Base-by-base conservation (phyloP, 2,888 invertebrate genomes). In the Eupeodes latifasciatus region DNA sequence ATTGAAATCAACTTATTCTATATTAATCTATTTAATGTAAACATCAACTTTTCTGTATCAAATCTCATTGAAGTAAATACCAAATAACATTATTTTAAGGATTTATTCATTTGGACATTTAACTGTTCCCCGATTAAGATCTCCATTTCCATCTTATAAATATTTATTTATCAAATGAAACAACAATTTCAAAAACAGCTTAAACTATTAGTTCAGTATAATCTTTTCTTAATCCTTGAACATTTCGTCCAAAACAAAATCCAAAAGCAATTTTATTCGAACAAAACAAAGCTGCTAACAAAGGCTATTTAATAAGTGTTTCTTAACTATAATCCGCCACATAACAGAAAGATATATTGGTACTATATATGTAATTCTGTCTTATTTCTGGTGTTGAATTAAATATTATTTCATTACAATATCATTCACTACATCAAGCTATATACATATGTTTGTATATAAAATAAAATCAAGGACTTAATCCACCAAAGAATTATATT, bases 391-490 rank as follows among this genome's bases (percentile, higher is more conserved):
- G 51, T 75, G 51, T 61, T 72, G 77, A 84, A 77, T 84, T 84
- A 87, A 87, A 87, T 87, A 87, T 84, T 81, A 80, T 71, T 64
- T 77, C 66, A 67, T 61, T n/a, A 14, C 51, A 4, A 51, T 27
- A 12, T 14, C 1, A 14, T 0, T 61, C 27, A 27, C 34, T 34
- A n/a, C 3, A 36, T 40, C 27, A 27, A 59, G 2, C 5, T 61
- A 16, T 10, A 40, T n/a, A 4, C n/a, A 40, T 5, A n/a, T 40
- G n/a, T 5, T 6, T 40, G 47, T 27, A 27, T 27, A 16, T 6
- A 14, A 66, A 66, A 74, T 74, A 81, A 84, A 87, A 87, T 87
- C 87, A 84, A 67, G 80, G 77, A 81, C 72, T 71, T 83, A 87
- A 87, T 84, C 87, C 87, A 59, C 77, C 84, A 55, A 72, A 81